Percentiles rank a stretch among this genome's conserved stretches.
phyloP scores from a whole-genome alignment of 2,113 vertebrate species.

The Perccottus glenii region DNA sequence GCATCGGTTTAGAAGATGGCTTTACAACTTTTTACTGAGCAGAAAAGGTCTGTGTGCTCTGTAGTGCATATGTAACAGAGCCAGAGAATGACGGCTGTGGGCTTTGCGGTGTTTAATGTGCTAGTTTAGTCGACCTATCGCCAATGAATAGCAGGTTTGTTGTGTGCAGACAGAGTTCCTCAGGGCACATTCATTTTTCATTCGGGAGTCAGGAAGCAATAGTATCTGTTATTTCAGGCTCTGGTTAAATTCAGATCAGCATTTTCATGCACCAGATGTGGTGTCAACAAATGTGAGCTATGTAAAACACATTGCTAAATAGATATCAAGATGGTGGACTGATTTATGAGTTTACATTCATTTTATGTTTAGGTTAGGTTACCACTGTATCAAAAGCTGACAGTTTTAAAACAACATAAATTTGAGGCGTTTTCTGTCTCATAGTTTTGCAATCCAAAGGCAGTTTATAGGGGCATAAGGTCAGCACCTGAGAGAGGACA shows the following conservation, averaged over 20 bases:
- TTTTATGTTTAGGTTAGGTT: slow-evolving; percentile 28
- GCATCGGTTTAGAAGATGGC: not conserved
- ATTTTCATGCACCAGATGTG: slow-evolving; percentile 23
- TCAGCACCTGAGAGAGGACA: slow-evolving; percentile 26
- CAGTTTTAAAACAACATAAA: slow-evolving; percentile 38
- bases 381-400: slow-evolving; percentile 22
- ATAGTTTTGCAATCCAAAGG: slow-evolving; percentile 27
- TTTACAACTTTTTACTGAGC: not conserved
- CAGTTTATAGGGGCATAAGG: slow-evolving; percentile 20
- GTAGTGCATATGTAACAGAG: slow-evolving; percentile 11
- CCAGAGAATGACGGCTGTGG: slow-evolving; percentile 15
- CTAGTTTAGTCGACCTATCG: slow-evolving; percentile 35
- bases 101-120: slow-evolving; percentile 27
- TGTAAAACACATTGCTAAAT: slow-evolving; percentile 21
- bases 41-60: slow-evolving; percentile 22
- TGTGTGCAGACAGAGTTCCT: slow-evolving; percentile 32
- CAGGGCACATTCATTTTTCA: slow-evolving; percentile 35
- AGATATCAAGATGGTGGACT: slow-evolving; percentile 42
- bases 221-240: slow-evolving; percentile 66
- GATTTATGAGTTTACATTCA: slow-evolving; percentile 58
- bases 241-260: slow-evolving; percentile 9
- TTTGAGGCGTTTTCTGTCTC: slow-evolving; percentile 55
- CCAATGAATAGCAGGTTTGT: slow-evolving; percentile 67
- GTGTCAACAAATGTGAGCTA: slow-evolving; percentile 25
- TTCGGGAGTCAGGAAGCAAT: slow-evolving; percentile 43